Evolutionary conservation across 92 coral and sea anemone genomes (phyloP).

Genomic region (Phenganax subtilis): DNA sequence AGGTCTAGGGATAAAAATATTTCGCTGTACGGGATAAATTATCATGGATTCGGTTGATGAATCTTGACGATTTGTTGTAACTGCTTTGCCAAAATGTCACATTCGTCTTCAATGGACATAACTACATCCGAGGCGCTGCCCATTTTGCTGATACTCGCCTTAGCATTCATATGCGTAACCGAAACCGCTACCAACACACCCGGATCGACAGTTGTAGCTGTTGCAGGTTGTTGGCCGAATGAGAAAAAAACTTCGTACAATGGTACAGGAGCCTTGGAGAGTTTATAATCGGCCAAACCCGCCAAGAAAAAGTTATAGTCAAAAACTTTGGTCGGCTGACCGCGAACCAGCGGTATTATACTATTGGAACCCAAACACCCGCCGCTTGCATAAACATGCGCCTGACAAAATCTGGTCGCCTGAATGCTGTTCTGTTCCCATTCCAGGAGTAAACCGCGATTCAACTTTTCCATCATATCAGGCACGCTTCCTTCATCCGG

Average conservation of each 20-base stretch:
- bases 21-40: not conserved
- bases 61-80: conserved; percentile 1
- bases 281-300: conserved; percentile 23
- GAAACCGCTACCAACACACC: conserved; percentile 14
- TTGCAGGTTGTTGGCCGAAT: conserved; percentile 36
- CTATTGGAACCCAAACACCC: conserved; percentile 19
- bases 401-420: conserved; percentile 28
- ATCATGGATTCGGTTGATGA: not conserved
- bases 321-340: conserved; percentile 18
- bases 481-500: conserved; percentile 3
- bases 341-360: not conserved
- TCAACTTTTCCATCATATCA: not conserved
- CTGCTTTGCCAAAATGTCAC: conserved; percentile 18
- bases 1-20: not conserved
- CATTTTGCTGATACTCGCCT: conserved; percentile 27
- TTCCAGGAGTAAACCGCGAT: conserved; percentile 16
- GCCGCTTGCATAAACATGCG: conserved; percentile 32
- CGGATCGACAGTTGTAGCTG: conserved; percentile 24
- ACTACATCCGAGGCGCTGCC: conserved; percentile 26
- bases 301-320: conserved; percentile 17
- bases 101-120: conserved; percentile 16
- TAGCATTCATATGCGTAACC: conserved; percentile 30
- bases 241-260: conserved; percentile 38
- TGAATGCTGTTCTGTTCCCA: conserved; percentile 33
- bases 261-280: conserved; percentile 19